Evolutionary conservation across 2,113 vertebrate genomes (phyloP).

Genomic region (Psittacula cyanocephala): DNA sequence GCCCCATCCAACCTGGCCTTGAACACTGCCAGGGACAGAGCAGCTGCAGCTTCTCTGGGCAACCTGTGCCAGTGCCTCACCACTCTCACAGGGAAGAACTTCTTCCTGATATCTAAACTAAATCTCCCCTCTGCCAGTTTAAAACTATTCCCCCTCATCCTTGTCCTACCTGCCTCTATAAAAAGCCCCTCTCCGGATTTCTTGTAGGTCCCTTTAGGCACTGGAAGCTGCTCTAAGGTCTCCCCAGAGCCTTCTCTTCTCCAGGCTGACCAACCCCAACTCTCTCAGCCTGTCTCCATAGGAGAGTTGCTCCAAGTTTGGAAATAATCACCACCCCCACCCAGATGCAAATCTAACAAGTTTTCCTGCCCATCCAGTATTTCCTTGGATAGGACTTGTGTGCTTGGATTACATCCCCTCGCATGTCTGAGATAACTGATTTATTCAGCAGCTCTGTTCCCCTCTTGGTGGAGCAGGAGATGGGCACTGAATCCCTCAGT

Average conservation of each 20-base stretch:
- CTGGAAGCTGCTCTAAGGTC: background rate
- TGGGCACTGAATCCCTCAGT: background rate
- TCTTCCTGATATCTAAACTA: background rate
- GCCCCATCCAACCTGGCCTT: background rate
- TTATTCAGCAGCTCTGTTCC: background rate
- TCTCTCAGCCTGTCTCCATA: background rate
- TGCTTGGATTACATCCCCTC: background rate
- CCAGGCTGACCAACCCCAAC: background rate
- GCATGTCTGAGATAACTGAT: accelerated
- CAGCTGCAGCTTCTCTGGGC: background rate
- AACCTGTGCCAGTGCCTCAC: background rate
- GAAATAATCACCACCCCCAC: background rate
- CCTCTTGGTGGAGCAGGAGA: background rate
- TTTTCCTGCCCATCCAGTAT: background rate
- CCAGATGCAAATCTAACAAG: background rate
- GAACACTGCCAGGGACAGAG: background rate
- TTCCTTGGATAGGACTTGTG: background rate
- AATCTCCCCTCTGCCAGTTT: background rate
- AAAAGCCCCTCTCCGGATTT: background rate
- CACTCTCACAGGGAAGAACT: background rate
- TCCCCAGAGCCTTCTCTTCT: background rate
- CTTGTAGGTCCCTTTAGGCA: background rate
- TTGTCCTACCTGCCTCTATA: background rate
- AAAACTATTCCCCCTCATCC: background rate
- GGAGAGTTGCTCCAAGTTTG: background rate